These are phyloP conservation scores for Agrochola macilenta DNA, from an alignment of 2,888 invertebrate genomes.

Conservation along the genomic window DNA sequence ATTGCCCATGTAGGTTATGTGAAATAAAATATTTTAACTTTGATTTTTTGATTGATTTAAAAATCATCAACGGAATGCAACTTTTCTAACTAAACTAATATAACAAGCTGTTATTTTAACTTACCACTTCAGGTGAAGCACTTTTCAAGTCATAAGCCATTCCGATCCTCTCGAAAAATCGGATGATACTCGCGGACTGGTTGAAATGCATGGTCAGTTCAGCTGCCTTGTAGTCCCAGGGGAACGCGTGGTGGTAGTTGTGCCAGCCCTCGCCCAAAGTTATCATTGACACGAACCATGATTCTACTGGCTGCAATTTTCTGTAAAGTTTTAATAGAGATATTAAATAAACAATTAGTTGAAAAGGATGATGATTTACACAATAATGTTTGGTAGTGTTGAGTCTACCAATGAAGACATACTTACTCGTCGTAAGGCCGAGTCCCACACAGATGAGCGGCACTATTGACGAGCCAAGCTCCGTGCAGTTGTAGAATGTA, in stretches of 20 bases:
- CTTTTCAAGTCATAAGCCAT: conserved; percentile 92
- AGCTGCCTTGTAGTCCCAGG: conserved; percentile 98
- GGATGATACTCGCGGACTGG: conserved; percentile 91
- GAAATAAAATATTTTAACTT: too few relatives aligned
- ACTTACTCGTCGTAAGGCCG: conserved; percentile 71
- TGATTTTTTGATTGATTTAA: too few relatives aligned
- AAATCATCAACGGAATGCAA: too few relatives aligned
- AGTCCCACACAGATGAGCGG: conserved; percentile 94
- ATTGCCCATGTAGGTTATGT: too few relatives aligned
- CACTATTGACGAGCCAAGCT: conserved; percentile 96
- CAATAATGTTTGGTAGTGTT: too few relatives aligned
- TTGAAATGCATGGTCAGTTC: conserved; percentile 92
- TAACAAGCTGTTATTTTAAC: background rate
- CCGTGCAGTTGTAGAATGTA: conserved; percentile 92
- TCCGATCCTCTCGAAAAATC: conserved; percentile 91
- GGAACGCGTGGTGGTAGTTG: conserved; percentile 98
- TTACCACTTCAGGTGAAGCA: conserved; percentile 83
- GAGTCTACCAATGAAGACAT: too few relatives aligned
- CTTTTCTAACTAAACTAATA: too few relatives aligned
- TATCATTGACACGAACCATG: conserved; percentile 92
- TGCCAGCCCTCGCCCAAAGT: conserved; percentile 97
- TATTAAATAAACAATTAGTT: too few relatives aligned
- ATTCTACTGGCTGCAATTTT: conserved; percentile 93
- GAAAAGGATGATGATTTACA: too few relatives aligned
- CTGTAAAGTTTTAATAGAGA: too few relatives aligned